A percentile compares a stretch with the other conserved stretches of the same genome.
Evolutionary conservation across 2,113 vertebrate genomes (phyloP).

Genomic region (Brienomyrus brachyistius): DNA sequence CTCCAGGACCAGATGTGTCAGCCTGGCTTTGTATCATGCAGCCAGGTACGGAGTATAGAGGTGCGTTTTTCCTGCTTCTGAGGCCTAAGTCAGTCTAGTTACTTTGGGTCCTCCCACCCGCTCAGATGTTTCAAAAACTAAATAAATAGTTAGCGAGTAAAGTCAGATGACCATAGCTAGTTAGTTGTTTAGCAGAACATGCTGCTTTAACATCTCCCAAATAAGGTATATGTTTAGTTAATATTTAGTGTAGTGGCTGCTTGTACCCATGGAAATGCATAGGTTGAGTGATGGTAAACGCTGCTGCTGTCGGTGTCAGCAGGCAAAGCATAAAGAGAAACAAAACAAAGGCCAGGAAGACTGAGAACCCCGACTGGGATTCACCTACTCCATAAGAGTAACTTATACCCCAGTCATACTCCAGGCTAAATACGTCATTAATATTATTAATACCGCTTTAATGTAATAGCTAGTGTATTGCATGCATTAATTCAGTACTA

Average conservation of each 20-base stretch:
- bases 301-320: conserved; percentile 27
- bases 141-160: too few relatives aligned
- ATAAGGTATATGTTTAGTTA: neutral
- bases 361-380: neutral
- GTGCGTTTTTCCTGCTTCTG: neutral
- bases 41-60: conserved; percentile 29
- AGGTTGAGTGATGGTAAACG: conserved; percentile 35
- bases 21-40: too few relatives aligned
- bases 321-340: conserved; percentile 28
- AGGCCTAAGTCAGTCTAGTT: neutral
- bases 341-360: conserved; percentile 24
- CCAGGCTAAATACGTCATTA: neutral
- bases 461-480: neutral
- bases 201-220: neutral
- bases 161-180: neutral
- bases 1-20: conserved; percentile 25
- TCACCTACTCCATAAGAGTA: neutral
- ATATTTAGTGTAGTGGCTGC: neutral
- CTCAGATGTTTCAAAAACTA: neutral
- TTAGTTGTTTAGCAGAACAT: neutral
- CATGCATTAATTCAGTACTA: neutral
- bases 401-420: neutral
- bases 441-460: neutral
- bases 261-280: neutral
- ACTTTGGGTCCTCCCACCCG: neutral